These are phyloP conservation scores for Linepithema humile DNA, from an alignment of 1,140 invertebrate genomes.

Conservation along the genomic window DNA sequence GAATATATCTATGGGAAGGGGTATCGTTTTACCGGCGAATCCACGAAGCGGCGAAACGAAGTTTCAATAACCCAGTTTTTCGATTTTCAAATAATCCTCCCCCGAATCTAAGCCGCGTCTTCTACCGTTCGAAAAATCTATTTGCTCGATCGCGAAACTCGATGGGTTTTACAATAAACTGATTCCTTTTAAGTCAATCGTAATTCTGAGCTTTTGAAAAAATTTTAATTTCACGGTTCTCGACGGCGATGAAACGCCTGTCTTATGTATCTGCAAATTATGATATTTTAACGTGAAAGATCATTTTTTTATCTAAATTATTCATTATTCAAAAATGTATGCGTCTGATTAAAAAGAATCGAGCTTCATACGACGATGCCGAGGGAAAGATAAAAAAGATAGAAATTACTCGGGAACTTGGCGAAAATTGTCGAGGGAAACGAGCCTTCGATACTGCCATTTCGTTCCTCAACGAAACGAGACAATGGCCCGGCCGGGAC, in stretches of 20 bases:
- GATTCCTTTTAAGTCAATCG: constrained; percentile 40
- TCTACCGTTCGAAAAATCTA: constrained; percentile 51
- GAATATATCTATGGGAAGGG: constrained; percentile 50
- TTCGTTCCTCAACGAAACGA: constrained; percentile 34
- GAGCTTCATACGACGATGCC: neutral
- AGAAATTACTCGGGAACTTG: neutral
- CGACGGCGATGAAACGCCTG: neutral
- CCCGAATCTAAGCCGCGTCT: constrained; percentile 51
- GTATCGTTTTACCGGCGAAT: constrained; percentile 54
- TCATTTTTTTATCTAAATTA: constrained; percentile 3
- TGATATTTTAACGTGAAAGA: neutral
- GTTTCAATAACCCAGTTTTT: constrained; percentile 58
- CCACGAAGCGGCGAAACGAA: constrained; percentile 42
- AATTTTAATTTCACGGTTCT: constrained; percentile 24
- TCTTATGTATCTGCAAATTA: neutral
- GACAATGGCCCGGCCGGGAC: constrained; percentile 30
- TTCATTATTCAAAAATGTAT: too few species aligned
- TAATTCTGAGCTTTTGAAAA: constrained; percentile 20
- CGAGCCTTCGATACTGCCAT: constrained; percentile 1
- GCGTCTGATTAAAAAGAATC: neutral
- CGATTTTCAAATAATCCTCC: constrained; percentile 58
- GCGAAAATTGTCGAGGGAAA: neutral
- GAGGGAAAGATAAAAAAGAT: neutral
- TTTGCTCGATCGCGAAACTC: constrained; percentile 39
- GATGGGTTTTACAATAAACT: constrained; percentile 53